Conservation (phyloP, 1,140 invertebrate species). For the Tetramorium alpestre region DNA sequence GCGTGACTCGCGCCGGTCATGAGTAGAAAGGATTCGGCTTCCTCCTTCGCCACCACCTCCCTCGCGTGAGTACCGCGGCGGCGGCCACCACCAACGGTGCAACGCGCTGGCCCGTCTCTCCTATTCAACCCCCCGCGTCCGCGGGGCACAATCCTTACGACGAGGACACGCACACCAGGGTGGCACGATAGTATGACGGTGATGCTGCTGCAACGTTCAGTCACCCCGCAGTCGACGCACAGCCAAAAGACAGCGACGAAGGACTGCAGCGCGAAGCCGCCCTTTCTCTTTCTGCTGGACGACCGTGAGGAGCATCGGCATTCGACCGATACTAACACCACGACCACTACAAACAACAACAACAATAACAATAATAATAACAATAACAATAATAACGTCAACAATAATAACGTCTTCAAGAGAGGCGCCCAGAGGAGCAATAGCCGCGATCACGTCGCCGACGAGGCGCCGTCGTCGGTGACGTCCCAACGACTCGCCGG, state of each 20-base stretch:
- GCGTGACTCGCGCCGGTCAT: conserved; percentile 65
- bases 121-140: conserved; percentile 19
- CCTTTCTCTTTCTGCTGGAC: conserved; percentile 81
- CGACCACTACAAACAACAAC: conserved; percentile 60
- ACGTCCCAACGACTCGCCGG: conserved; percentile 74
- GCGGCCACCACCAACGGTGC: conserved; percentile 14
- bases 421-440: conserved; percentile 50
- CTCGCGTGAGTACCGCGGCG: conserved; percentile 7
- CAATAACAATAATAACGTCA: conserved; percentile 60
- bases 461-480: conserved; percentile 77
- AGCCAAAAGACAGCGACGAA: conserved; percentile 83
- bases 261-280: conserved; percentile 79
- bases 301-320: conserved; percentile 77
- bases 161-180: conserved; percentile 75
- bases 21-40: conserved; percentile 34
- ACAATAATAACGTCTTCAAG: conserved; percentile 66
- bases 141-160: conserved; percentile 67
- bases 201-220: conserved; percentile 86
- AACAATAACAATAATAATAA: conserved; percentile 68
- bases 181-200: conserved; percentile 86
- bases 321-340: conserved; percentile 67
- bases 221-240: conserved; percentile 84
- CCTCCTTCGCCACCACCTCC: background rate
- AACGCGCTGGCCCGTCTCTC: conserved; percentile 32
- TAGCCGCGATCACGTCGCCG: conserved; percentile 73